Percentiles rank a stretch among this genome's conserved stretches.
Evolutionary conservation across 2,888 invertebrate genomes (phyloP).

Genomic region (Pristionchus exspectatus): DNA sequence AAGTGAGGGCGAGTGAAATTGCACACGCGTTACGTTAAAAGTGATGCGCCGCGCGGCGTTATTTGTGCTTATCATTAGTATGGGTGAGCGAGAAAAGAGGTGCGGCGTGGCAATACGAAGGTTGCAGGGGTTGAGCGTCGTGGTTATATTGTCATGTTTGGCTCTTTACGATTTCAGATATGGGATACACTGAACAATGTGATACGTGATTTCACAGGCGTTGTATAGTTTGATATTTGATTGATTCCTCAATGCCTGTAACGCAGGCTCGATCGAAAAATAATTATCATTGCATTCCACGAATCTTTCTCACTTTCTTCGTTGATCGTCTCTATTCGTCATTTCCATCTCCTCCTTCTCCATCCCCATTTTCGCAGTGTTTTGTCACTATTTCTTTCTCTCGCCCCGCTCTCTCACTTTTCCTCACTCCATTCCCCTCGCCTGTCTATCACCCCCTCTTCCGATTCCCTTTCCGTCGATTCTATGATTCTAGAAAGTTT

Average conservation of each 20-base stretch:
- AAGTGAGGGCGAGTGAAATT: neutral
- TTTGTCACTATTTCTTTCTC: constrained; percentile 30
- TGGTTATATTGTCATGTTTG: neutral
- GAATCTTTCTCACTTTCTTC: neutral
- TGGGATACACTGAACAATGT: no score
- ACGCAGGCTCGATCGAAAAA: no score
- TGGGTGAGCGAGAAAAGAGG: neutral
- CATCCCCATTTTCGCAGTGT: constrained; percentile 6
- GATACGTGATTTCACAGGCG: no score
- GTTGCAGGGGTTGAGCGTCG: neutral
- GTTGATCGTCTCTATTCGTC: constrained; percentile 13
- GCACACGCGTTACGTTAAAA: neutral
- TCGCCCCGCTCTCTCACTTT: constrained; percentile 6
- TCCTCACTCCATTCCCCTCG: neutral
- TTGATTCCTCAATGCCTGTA: no score
- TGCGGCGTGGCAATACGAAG: neutral
- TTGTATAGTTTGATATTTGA: no score
- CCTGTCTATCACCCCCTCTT: constrained; percentile 18
- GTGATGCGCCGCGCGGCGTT: neutral
- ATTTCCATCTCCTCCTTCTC: neutral
- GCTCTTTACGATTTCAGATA: no score
- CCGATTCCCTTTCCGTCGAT: constrained; percentile 2
- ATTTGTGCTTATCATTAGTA: constrained; percentile 19
- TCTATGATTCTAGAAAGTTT: constrained; percentile 31
- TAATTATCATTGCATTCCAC: no score